These are phyloP conservation scores for Zonitis immaculata DNA, from an alignment of 2,888 invertebrate species.

Conservation along the genomic window DNA sequence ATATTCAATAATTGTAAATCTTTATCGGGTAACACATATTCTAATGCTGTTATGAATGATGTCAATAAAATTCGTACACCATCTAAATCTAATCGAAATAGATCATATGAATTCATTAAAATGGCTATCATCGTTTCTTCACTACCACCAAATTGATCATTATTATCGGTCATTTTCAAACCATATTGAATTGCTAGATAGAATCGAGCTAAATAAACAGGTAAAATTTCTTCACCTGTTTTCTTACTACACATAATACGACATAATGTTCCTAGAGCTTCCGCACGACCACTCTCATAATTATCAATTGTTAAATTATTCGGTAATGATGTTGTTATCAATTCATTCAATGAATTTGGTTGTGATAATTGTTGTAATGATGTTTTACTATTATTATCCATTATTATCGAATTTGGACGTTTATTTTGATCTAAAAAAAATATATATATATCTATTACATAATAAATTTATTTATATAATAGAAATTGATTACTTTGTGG, in stretches of 20 bases:
- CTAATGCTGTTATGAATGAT: slow-evolving; percentile 82
- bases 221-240: slow-evolving; percentile 87
- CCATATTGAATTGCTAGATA: slow-evolving; percentile 90
- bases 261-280: slow-evolving; percentile 92
- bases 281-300: slow-evolving; percentile 83
- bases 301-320: slow-evolving; percentile 68
- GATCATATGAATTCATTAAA: slow-evolving; percentile 77
- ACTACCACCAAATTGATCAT: slow-evolving; percentile 62
- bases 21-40: slow-evolving; percentile 83
- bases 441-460: slow-evolving; percentile 1
- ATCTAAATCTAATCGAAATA: slow-evolving; percentile 86
- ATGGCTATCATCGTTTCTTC: slow-evolving; percentile 79
- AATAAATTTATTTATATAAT: too few relatives aligned
- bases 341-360: slow-evolving; percentile 61
- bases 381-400: slow-evolving; percentile 53
- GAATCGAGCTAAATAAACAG: slow-evolving; percentile 89
- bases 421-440: slow-evolving; percentile 50
- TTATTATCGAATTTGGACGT: slow-evolving; percentile 62
- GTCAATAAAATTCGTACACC: slow-evolving; percentile 91
- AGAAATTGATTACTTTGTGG: slow-evolving; percentile 48
- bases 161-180: slow-evolving; percentile 48
- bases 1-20: slow-evolving; percentile 65
- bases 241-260: slow-evolving; percentile 94
- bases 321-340: slow-evolving; percentile 58
- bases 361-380: slow-evolving; percentile 56